Evolutionary conservation across 35 echinoderm and acorn worm species (phyloP).

Genomic region (Strongylocentrotus purpuratus): DNA sequence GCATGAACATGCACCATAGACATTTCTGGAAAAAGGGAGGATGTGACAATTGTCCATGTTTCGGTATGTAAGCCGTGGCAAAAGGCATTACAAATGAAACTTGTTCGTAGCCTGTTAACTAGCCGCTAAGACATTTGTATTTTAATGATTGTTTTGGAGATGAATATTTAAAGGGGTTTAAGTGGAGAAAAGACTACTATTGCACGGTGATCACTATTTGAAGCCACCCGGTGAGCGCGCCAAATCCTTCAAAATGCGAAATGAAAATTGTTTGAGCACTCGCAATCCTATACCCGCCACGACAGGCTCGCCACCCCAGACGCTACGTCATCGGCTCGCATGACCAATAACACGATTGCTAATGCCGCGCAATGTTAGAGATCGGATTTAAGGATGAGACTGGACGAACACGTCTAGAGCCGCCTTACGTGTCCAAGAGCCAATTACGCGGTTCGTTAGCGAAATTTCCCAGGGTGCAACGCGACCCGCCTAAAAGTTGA

Average conservation of each 20-base stretch:
- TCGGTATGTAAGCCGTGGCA: too few species aligned
- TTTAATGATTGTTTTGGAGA: background rate
- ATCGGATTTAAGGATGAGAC: conserved; percentile 48
- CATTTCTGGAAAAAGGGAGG: too few species aligned
- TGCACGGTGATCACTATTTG: background rate
- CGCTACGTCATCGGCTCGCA: conserved; percentile 33
- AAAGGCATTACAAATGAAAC: too few species aligned
- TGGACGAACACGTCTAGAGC: conserved; percentile 29
- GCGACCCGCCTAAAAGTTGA: conserved; percentile 53
- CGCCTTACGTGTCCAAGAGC: conserved; percentile 49
- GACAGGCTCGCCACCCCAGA: conserved; percentile 27
- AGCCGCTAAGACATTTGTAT: background rate
- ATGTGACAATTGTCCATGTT: too few species aligned
- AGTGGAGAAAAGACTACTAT: background rate
- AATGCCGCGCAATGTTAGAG: conserved; percentile 27
- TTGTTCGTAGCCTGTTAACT: background rate
- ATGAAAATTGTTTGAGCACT: conserved; percentile 51
- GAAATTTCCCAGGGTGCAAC: conserved; percentile 53
- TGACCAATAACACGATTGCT: conserved; percentile 10
- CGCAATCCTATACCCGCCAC: conserved; percentile 10
- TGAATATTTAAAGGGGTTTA: background rate
- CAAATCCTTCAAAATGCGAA: conserved; percentile 51
- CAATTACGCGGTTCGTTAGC: conserved; percentile 54
- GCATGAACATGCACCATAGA: too few species aligned
- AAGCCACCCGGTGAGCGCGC: conserved; percentile 35